Percentiles rank a stretch among this genome's conserved stretches.
These are phyloP conservation scores for Calliphora vomitoria DNA, from an alignment of 2,888 invertebrate species.

Conservation along the genomic window DNA sequence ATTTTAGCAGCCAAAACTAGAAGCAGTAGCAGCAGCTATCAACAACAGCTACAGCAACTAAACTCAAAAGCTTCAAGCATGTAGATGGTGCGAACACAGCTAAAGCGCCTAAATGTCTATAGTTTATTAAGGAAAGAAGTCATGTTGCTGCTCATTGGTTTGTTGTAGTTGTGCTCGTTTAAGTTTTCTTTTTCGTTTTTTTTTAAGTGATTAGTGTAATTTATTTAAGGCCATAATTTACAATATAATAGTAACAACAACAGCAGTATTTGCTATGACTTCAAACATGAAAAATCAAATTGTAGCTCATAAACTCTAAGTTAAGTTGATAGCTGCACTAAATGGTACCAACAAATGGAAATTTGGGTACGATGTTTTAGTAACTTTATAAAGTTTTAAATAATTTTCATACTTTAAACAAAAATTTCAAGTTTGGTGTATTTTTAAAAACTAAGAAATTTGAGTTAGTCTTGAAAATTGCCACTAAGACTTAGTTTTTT, in stretches of 20 bases:
- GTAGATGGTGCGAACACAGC: slow-evolving; percentile 20
- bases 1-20: slow-evolving; percentile 15
- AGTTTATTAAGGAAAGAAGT: slow-evolving; percentile 28
- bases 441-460: too few relatives aligned
- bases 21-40: slow-evolving; percentile 33
- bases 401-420: too few relatives aligned
- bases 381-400: too few relatives aligned
- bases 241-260: slow-evolving; percentile 37
- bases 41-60: slow-evolving; percentile 8
- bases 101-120: slow-evolving; percentile 61
- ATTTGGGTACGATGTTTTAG: neutral
- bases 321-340: neutral
- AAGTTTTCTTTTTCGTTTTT: slow-evolving; percentile 5
- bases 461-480: too few relatives aligned
- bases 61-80: neutral
- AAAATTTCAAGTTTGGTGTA: too few relatives aligned
- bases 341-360: slow-evolving; percentile 11
- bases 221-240: slow-evolving; percentile 69
- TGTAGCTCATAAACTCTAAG: slow-evolving; percentile 57
- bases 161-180: slow-evolving; percentile 5
- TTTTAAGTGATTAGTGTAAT: slow-evolving; percentile 65
- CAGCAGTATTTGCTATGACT: neutral
- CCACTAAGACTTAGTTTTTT: too few relatives aligned
- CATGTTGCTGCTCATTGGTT: slow-evolving; percentile 22
- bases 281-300: slow-evolving; percentile 40